phyloP scores from a whole-genome alignment of 2,888 invertebrate species.

The Chouioia cunea region DNA sequence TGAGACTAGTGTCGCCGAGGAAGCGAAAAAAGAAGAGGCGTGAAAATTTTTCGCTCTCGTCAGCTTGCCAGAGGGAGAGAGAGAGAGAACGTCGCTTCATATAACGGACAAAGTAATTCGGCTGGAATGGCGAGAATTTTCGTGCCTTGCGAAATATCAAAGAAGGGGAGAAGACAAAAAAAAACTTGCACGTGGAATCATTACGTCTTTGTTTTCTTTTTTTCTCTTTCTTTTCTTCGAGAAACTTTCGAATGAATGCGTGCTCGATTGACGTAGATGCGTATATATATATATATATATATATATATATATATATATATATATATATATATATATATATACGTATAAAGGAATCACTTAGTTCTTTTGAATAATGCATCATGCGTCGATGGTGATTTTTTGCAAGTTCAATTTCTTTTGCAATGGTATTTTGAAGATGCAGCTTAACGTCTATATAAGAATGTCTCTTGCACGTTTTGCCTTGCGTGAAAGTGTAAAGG shows the following conservation, averaged over 20 bases:
- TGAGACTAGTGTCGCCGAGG: background rate
- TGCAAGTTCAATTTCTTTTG: too few relatives aligned
- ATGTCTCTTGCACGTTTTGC: background rate
- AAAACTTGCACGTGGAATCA: too few relatives aligned
- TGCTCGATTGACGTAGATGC: conserved; percentile 4
- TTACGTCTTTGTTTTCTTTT: too few relatives aligned
- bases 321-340: too few relatives aligned
- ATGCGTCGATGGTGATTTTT: background rate
- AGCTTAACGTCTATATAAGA: conserved; percentile 13
- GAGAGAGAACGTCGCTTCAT: background rate
- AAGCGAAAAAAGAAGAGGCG: conserved; percentile 8
- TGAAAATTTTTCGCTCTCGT: conserved; percentile 20
- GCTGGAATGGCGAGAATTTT: conserved; percentile 27
- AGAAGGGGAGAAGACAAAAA: background rate
- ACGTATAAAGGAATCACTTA: too few relatives aligned
- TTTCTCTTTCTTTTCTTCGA: conserved; percentile 1
- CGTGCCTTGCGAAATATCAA: background rate
- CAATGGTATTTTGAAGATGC: background rate
- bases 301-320: too few relatives aligned
- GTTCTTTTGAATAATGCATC: conserved; percentile 35
- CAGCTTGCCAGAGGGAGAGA: too few relatives aligned
- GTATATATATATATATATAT: too few relatives aligned
- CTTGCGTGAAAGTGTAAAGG: background rate
- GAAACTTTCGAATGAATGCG: conserved; percentile 2
- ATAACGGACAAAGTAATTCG: conserved; percentile 33